phyloP scores from a whole-genome alignment of 2,113 vertebrate species.

The rat (Rattus norvegicus) region DNA sequence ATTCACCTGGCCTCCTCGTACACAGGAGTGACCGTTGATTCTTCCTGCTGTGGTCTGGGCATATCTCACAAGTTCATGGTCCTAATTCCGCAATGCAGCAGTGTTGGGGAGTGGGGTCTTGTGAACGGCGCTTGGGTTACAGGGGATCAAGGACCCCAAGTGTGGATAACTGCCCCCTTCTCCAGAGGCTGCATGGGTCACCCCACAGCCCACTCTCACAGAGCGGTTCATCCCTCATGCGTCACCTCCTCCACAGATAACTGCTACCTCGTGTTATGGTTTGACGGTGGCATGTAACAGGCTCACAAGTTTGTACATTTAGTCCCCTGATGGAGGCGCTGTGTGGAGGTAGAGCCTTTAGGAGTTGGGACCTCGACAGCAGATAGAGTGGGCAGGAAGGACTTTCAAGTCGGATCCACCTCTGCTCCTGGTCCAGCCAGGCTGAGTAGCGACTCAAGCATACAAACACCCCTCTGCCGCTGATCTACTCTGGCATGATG shows the following conservation, averaged over 20 bases:
- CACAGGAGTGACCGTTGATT: not conserved
- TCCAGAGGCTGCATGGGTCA: not conserved
- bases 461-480: not conserved
- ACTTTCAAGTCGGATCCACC: not conserved
- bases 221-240: too few species aligned
- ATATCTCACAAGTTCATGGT: not conserved
- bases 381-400: rapidly evolving
- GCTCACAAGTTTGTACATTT: not conserved
- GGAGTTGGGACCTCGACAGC: not conserved
- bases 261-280: not conserved
- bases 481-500: not conserved
- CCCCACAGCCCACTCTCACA: not conserved
- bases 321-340: too few species aligned
- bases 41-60: not conserved
- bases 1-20: not conserved
- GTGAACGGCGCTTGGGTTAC: not conserved
- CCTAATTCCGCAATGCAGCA: not conserved
- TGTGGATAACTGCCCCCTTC: not conserved
- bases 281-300: not conserved
- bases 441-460: not conserved
- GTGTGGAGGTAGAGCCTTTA: too few species aligned
- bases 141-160: too few species aligned
- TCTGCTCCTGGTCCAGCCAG: not conserved
- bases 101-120: too few species aligned
- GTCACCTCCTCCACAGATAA: not conserved